These are phyloP conservation scores for Urosaurus nigricauda DNA, from an alignment of 2,797 vertebrate species.

Conservation along the genomic window DNA sequence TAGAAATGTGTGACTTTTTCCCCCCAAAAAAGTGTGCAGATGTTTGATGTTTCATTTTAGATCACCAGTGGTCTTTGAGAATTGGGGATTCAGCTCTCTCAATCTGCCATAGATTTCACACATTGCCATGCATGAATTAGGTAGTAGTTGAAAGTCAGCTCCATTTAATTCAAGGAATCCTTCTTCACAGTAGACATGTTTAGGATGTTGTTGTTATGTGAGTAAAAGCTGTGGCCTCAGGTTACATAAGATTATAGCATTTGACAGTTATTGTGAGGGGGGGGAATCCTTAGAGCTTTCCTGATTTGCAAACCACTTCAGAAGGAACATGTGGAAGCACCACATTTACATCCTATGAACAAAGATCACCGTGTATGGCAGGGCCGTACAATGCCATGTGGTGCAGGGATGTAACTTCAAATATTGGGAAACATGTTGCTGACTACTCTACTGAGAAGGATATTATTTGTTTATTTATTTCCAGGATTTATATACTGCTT, in stretches of 20 bases:
- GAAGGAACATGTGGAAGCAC: neutral
- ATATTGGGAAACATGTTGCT: too few species aligned
- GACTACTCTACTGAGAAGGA: too few species aligned
- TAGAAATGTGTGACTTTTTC: conserved; percentile 46
- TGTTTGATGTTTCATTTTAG: conserved; percentile 39
- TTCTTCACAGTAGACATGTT: neutral
- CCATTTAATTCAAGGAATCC: neutral
- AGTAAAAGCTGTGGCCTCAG: neutral
- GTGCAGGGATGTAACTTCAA: too few species aligned
- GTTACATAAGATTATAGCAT: neutral
- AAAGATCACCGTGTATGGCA: neutral
- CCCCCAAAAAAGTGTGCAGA: conserved; percentile 50
- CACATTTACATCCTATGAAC: neutral
- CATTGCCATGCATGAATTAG: neutral
- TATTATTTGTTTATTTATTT: too few species aligned
- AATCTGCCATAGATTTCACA: neutral
- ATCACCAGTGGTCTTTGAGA: neutral
- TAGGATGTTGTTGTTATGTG: neutral
- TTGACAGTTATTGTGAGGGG: neutral
- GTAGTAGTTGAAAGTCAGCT: neutral
- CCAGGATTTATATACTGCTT: too few species aligned
- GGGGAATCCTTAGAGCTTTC: neutral
- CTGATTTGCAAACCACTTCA: neutral
- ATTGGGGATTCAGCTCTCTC: neutral
- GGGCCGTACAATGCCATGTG: too few species aligned